Conservation (phyloP, 37 sponge, comb jelly and placozoan genomes). For the Oopsacas minuta region DNA sequence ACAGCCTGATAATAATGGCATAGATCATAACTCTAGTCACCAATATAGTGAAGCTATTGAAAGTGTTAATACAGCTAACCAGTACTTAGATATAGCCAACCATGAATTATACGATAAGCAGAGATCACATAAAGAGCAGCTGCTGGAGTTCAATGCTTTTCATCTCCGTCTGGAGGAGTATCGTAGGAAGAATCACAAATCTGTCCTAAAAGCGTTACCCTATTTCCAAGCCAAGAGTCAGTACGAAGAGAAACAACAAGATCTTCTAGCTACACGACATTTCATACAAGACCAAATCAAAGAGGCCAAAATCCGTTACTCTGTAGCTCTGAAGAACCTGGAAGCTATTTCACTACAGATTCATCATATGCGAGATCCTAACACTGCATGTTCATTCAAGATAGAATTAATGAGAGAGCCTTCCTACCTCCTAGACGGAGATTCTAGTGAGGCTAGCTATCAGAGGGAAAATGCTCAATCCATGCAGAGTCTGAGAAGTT, state of each 20-base stretch:
- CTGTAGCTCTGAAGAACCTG: neutral
- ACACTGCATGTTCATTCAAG: neutral
- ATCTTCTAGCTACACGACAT: neutral
- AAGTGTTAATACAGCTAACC: neutral
- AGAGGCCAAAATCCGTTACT: neutral
- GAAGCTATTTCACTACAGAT: neutral
- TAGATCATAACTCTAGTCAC: neutral
- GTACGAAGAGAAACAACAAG: constrained; percentile 12
- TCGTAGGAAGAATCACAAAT: neutral
- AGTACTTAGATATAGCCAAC: neutral
- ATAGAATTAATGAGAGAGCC: neutral
- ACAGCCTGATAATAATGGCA: neutral
- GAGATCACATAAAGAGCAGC: neutral
- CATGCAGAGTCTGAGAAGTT: neutral
- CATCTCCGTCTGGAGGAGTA: neutral
- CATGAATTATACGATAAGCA: neutral
- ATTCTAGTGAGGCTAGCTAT: neutral
- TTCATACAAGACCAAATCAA: neutral
- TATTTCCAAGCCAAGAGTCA: constrained; percentile 17
- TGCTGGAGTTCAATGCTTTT: neutral
- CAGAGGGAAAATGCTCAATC: neutral
- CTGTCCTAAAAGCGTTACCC: neutral
- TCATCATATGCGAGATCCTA: neutral
- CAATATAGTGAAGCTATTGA: neutral
- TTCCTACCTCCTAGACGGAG: constrained; percentile 11